phyloP scores from a whole-genome alignment of 2,888 invertebrate species.

The Macaria liturata region DNA sequence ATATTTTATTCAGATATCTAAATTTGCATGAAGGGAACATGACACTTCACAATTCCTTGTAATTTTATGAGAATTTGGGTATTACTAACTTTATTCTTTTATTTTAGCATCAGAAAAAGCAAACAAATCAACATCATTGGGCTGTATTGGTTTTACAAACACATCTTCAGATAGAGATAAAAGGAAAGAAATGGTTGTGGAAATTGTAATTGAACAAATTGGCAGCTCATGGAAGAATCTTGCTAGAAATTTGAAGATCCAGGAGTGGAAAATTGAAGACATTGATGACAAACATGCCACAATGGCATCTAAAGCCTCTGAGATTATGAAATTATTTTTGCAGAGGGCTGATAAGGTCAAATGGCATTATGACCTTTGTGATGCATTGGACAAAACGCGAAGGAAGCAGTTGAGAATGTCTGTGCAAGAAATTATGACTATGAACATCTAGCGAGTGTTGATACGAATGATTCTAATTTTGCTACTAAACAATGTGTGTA shows the following conservation, averaged over 20 bases:
- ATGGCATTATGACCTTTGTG: conserved; percentile 67
- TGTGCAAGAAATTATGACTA: conserved; percentile 63
- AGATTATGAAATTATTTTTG: conserved; percentile 55
- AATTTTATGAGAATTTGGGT: neutral
- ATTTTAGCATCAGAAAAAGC: conserved; percentile 41
- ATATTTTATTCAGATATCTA: too few species aligned
- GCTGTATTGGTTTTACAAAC: conserved; percentile 31
- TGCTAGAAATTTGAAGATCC: conserved; percentile 62
- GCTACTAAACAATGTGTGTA: too few species aligned
- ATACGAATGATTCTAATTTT: too few species aligned
- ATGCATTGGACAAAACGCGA: conserved; percentile 62
- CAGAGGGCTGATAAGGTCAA: conserved; percentile 57
- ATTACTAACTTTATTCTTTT: neutral
- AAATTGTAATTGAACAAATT: conserved; percentile 61
- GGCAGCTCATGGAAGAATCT: conserved; percentile 67
- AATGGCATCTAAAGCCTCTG: conserved; percentile 50
- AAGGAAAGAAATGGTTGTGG: conserved; percentile 58
- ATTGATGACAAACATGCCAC: conserved; percentile 53
- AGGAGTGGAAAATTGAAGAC: conserved; percentile 63
- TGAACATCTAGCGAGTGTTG: conserved; percentile 53
- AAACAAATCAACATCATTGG: conserved; percentile 30
- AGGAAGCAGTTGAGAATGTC: conserved; percentile 62
- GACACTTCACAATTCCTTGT: too few species aligned
- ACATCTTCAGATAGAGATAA: conserved; percentile 39
- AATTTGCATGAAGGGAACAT: too few species aligned